Conservation (phyloP, 2,888 invertebrate genomes). For the Atherix ibis region DNA sequence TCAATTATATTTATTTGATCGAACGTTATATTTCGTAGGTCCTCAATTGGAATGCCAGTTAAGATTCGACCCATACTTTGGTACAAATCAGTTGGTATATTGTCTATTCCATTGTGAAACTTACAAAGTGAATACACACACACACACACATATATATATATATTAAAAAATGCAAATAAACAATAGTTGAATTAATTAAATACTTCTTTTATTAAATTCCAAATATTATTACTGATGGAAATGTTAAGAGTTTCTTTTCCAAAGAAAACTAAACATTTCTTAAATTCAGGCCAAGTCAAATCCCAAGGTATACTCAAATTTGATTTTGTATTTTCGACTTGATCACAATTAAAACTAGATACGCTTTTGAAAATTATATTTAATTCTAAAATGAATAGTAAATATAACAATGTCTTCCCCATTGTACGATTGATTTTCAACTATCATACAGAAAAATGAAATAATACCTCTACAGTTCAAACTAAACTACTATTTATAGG, state of each 20-base stretch:
- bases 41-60: constrained; percentile 33
- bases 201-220: constrained; percentile 19
- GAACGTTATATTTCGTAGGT: constrained; percentile 37
- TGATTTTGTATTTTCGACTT: no score
- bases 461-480: no score
- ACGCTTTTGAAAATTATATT: no score
- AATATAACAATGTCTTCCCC: no score
- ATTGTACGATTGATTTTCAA: no score
- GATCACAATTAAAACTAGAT: no score
- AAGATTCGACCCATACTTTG: constrained; percentile 17
- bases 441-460: no score
- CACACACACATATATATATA: not conserved
- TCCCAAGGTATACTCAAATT: no score
- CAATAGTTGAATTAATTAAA: not conserved
- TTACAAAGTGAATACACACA: constrained; percentile 7
- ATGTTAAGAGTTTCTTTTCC: constrained; percentile 13
- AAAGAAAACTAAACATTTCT: constrained; percentile 15
- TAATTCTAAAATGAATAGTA: no score
- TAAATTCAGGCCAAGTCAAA: constrained; percentile 14
- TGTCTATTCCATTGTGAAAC: constrained; percentile 17
- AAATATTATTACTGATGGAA: constrained; percentile 17
- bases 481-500: no score
- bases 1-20: constrained; percentile 37
- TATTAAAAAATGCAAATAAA: not conserved
- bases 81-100: constrained; percentile 15